phyloP scores from a whole-genome alignment of 2,888 invertebrate genomes.

The Cosmopolites sordidus region DNA sequence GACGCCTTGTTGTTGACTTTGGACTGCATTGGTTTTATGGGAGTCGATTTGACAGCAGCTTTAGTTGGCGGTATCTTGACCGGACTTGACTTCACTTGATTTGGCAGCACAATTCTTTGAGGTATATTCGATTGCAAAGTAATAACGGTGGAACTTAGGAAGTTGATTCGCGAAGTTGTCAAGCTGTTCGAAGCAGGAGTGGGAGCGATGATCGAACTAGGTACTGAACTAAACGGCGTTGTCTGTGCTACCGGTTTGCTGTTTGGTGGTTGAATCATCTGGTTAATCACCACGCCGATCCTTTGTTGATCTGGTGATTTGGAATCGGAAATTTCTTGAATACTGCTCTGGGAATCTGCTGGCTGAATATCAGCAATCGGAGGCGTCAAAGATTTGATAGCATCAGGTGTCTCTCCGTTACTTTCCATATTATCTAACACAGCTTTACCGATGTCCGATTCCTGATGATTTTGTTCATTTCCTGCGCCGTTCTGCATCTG shows the following conservation, averaged over 20 bases:
- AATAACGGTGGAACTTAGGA: slow-evolving; percentile 43
- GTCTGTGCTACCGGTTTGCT: slow-evolving; percentile 43
- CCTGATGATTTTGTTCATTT: slow-evolving; percentile 22
- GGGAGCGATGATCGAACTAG: slow-evolving; percentile 40
- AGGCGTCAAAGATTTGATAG: slow-evolving; percentile 41
- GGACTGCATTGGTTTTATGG: slow-evolving; percentile 54
- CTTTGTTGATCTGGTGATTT: slow-evolving; percentile 38
- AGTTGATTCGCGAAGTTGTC: slow-evolving; percentile 43
- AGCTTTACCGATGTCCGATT: slow-evolving; percentile 25
- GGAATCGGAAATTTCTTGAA: slow-evolving; percentile 40
- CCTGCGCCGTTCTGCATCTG: slow-evolving; percentile 26
- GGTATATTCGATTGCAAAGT: slow-evolving; percentile 40
- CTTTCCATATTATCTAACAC: slow-evolving; percentile 36
- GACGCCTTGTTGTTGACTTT: slow-evolving; percentile 31
- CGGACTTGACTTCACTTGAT: slow-evolving; percentile 50
- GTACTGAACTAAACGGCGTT: slow-evolving; percentile 39
- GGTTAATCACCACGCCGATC: slow-evolving; percentile 29
- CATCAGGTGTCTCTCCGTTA: slow-evolving; percentile 33
- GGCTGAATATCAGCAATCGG: slow-evolving; percentile 45
- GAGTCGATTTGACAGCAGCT: slow-evolving; percentile 57
- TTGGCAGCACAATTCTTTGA: slow-evolving; percentile 52
- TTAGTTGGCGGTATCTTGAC: slow-evolving; percentile 51
- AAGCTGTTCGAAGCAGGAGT: slow-evolving; percentile 41
- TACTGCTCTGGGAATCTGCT: slow-evolving; percentile 46
- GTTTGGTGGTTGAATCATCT: slow-evolving; percentile 34